A percentile compares a stretch with the other conserved stretches of the same genome.
Evolutionary conservation across 2,888 invertebrate genomes (phyloP).

Genomic region (Sarcophaga rosellei): DNA sequence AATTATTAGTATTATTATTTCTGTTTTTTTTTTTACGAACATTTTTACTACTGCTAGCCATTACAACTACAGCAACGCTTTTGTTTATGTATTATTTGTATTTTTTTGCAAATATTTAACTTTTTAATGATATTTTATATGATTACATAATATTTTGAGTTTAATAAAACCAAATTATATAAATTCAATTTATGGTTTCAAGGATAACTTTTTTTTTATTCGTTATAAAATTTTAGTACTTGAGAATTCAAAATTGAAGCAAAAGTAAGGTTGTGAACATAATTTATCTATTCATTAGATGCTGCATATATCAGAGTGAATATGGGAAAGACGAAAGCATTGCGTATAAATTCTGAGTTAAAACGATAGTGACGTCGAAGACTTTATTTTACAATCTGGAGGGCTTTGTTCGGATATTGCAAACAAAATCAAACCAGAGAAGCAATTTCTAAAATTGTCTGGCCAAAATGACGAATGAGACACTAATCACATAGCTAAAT

Average conservation of each 20-base stretch:
- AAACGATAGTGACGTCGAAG: too few relatives aligned
- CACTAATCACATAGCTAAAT: too few relatives aligned
- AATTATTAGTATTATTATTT: background rate
- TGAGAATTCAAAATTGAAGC: background rate
- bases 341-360: too few relatives aligned
- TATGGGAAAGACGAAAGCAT: too few relatives aligned
- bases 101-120: conserved; percentile 33
- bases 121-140: conserved; percentile 9
- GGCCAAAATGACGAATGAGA: too few relatives aligned
- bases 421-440: too few relatives aligned
- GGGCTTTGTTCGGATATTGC: too few relatives aligned
- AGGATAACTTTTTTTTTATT: conserved; percentile 33
- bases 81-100: background rate
- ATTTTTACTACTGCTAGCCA: conserved; percentile 3
- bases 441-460: too few relatives aligned
- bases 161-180: conserved; percentile 16
- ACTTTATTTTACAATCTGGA: too few relatives aligned
- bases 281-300: too few relatives aligned
- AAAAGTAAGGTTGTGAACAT: background rate
- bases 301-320: too few relatives aligned
- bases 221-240: conserved; percentile 29
- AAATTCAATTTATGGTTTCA: background rate
- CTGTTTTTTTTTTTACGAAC: background rate
- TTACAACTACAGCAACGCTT: too few relatives aligned
- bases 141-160: conserved; percentile 22